Evolutionary conservation across 2,888 invertebrate species (phyloP).

Genomic region (Aporophyla lueneburgensis): DNA sequence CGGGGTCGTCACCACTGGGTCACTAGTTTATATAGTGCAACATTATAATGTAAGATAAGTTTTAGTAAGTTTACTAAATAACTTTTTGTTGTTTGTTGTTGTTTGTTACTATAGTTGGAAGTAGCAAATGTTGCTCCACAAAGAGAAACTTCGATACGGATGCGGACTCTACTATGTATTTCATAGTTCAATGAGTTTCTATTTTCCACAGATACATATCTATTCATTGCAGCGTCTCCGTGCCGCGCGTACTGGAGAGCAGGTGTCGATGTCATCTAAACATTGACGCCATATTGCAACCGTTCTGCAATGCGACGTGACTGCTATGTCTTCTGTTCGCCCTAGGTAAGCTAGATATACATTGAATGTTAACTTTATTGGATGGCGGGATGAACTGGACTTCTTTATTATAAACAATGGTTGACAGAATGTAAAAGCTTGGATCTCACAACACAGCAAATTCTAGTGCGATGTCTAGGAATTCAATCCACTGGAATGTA

Average conservation of each 20-base stretch:
- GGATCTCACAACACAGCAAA: too few species aligned
- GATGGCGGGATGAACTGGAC: not conserved
- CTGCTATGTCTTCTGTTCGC: constrained; percentile 14
- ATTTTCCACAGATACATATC: constrained; percentile 3
- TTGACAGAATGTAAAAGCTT: too few species aligned
- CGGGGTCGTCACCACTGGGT: too few species aligned
- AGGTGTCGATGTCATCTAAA: constrained; percentile 58
- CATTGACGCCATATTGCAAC: constrained; percentile 64
- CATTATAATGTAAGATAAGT: too few species aligned
- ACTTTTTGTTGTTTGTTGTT: not conserved
- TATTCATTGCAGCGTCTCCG: too few species aligned
- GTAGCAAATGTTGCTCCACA: too few species aligned
- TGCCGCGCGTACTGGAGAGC: too few species aligned
- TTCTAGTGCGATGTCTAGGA: too few species aligned
- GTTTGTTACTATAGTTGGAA: not conserved
- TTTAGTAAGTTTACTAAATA: too few species aligned
- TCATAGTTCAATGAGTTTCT: constrained; percentile 18
- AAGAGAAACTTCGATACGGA: not conserved
- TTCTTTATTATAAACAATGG: not conserved
- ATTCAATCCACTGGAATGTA: too few species aligned
- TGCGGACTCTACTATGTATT: constrained; percentile 7
- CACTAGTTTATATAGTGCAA: too few species aligned
- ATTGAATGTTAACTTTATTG: not conserved
- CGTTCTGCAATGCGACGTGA: constrained; percentile 64
- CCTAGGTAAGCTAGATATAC: too few species aligned